Evolutionary conservation across 1,140 invertebrate genomes (phyloP).

Genomic region (Lysiphlebus fabarum): DNA sequence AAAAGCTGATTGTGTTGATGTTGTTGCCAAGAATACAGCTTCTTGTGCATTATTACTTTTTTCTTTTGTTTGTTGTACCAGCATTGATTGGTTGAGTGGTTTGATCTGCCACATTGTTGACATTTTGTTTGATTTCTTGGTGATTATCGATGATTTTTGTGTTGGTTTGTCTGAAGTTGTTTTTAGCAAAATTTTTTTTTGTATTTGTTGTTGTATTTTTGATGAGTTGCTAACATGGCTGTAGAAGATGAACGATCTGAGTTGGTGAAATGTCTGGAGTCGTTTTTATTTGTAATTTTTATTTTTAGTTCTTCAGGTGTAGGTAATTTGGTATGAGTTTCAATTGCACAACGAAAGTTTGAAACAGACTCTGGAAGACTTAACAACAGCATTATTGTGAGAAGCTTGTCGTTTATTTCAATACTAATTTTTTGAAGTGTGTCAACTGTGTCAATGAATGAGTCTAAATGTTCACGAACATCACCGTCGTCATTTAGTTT

Average conservation of each 20-base stretch:
- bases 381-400: slow-evolving; percentile 6
- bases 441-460: slow-evolving; percentile 12
- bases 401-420: slow-evolving; percentile 1
- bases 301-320: slow-evolving; percentile 1
- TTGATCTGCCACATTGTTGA: no score
- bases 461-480: background rate
- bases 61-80: no score
- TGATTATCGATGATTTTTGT: no score
- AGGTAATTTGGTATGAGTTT: slow-evolving; percentile 7
- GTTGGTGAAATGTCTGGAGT: background rate
- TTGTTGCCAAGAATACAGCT: background rate
- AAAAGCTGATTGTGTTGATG: background rate
- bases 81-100: no score
- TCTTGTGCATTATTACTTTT: background rate
- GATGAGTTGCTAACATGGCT: no score
- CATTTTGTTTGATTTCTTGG: no score
- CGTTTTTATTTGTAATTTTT: slow-evolving; percentile 7
- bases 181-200: background rate
- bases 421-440: slow-evolving; percentile 9
- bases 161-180: background rate
- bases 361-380: slow-evolving; percentile 5
- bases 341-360: slow-evolving; percentile 16
- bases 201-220: background rate
- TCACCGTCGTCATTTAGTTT: background rate
- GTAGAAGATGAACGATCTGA: no score